These are phyloP conservation scores for Molossus alvarezi DNA, from an alignment of 2,797 vertebrate species.

Conservation along the genomic window DNA sequence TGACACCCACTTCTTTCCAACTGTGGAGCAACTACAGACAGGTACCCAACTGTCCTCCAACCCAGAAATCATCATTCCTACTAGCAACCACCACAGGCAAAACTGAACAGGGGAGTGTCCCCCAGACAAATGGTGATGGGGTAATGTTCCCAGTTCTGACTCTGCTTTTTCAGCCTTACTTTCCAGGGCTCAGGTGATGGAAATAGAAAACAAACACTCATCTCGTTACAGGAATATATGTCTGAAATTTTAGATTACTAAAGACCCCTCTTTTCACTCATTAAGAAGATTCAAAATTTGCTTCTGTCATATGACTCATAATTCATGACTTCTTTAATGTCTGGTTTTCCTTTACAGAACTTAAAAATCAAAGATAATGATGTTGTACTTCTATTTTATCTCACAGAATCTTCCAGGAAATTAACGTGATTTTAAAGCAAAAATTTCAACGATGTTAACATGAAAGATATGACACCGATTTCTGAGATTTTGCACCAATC, in stretches of 20 bases:
- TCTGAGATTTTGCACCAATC: background rate
- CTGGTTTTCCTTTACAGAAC: conserved; percentile 40
- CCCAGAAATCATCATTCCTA: background rate
- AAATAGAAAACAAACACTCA: background rate
- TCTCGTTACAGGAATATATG: background rate
- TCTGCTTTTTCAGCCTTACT: conserved; percentile 17
- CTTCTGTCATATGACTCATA: background rate
- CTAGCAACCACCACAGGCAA: background rate
- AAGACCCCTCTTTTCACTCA: background rate
- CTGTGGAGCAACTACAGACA: background rate
- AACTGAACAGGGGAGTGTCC: background rate
- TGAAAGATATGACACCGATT: background rate
- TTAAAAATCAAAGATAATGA: background rate
- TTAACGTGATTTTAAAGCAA: conserved; percentile 37
- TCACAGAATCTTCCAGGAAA: conserved; percentile 15
- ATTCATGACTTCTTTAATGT: background rate
- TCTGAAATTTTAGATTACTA: conserved; percentile 8
- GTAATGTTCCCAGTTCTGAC: background rate
- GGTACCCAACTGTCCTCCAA: background rate
- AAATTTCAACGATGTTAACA: background rate
- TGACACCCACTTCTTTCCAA: background rate
- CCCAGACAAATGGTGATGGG: background rate
- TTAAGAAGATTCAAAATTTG: background rate
- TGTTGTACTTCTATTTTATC: background rate
- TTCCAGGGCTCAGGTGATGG: background rate